A percentile compares a stretch with the other conserved stretches of the same genome.
Conservation (phyloP, 2,113 vertebrate genomes). For the Piaya cayana region DNA sequence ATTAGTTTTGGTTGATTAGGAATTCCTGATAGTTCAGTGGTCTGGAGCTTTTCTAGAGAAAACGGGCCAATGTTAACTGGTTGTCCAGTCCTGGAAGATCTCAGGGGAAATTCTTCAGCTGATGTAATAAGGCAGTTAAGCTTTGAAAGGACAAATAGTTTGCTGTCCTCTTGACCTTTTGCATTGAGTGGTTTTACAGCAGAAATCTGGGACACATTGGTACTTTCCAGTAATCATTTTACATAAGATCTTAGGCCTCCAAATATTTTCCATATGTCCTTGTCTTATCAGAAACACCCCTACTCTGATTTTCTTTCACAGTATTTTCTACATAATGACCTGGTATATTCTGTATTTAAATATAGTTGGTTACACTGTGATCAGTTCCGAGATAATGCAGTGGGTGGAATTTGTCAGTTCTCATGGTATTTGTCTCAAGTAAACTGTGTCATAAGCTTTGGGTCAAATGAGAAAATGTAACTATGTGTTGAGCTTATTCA, state of each 20-base stretch:
- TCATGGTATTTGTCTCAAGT: neutral
- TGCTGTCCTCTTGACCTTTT: neutral
- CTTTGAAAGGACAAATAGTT: neutral
- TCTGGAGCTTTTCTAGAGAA: neutral
- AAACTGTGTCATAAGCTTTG: neutral
- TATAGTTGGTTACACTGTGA: neutral
- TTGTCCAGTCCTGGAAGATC: neutral
- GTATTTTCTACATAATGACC: neutral
- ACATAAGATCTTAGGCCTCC: neutral
- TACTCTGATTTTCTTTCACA: neutral
- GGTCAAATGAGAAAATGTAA: neutral
- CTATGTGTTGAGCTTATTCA: neutral
- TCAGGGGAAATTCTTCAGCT: neutral
- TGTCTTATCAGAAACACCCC: neutral
- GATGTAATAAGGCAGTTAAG: neutral
- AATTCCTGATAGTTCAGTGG: neutral
- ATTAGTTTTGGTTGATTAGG: neutral
- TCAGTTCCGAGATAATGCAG: neutral
- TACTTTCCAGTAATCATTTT: neutral
- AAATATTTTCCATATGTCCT: neutral
- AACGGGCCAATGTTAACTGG: neutral
- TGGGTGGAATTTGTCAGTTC: neutral
- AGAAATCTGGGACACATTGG: neutral
- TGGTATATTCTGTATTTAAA: neutral
- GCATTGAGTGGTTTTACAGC: neutral